Evolutionary conservation across 2,888 invertebrate species (phyloP).

Genomic region (Ecliptopera silaceata): DNA sequence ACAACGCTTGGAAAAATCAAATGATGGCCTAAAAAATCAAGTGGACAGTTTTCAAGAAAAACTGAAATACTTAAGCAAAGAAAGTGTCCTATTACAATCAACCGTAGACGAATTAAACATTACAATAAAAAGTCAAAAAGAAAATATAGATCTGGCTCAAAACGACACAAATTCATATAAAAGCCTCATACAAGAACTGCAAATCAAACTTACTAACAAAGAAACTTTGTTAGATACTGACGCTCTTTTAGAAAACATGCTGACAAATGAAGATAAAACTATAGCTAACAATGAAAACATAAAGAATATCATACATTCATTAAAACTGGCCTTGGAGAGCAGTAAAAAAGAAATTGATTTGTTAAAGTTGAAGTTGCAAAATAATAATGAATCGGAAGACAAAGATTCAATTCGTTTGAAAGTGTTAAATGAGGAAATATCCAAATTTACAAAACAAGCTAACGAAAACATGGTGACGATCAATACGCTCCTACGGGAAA

Average conservation of each 20-base stretch:
- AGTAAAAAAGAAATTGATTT: constrained; percentile 58
- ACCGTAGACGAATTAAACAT: constrained; percentile 58
- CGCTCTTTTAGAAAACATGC: constrained; percentile 55
- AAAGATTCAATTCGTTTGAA: constrained; percentile 40
- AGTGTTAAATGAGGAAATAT: constrained; percentile 44
- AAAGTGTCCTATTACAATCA: constrained; percentile 57
- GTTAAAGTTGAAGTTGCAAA: constrained; percentile 46
- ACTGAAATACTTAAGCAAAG: constrained; percentile 51
- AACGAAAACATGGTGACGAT: constrained; percentile 47
- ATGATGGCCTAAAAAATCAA: constrained; percentile 49
- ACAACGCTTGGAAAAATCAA: constrained; percentile 53
- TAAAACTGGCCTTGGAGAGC: constrained; percentile 54
- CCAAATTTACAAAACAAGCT: constrained; percentile 42
- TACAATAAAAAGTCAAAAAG: constrained; percentile 59
- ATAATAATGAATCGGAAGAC: constrained; percentile 29
- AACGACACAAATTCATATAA: constrained; percentile 63
- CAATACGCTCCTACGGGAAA: constrained; percentile 47
- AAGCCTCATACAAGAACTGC: constrained; percentile 59
- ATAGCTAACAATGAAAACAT: constrained; percentile 72
- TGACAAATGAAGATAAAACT: constrained; percentile 64
- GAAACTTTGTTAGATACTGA: constrained; percentile 48
- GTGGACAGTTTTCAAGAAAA: constrained; percentile 53
- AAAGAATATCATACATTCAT: constrained; percentile 62
- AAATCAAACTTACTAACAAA: constrained; percentile 55
- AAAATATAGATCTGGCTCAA: constrained; percentile 48